These are phyloP conservation scores for Melospiza melodia DNA, from an alignment of 2,113 vertebrate genomes.

Conservation along the genomic window DNA sequence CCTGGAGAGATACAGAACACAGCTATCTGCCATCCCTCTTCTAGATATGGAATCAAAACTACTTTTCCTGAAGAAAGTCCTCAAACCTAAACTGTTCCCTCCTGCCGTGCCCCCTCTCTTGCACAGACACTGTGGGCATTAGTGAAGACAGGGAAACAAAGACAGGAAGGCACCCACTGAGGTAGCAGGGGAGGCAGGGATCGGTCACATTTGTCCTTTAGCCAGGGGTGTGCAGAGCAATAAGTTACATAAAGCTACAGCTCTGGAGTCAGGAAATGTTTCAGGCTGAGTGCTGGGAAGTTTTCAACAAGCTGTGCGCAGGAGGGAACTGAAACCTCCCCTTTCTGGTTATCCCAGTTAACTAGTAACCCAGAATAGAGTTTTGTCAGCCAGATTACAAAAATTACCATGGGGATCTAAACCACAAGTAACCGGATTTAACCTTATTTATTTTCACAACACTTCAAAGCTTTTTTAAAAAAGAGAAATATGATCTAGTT, in stretches of 20 bases:
- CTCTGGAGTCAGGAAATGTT: constrained; percentile 20
- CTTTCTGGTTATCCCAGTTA: constrained; percentile 26
- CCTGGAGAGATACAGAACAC: not conserved
- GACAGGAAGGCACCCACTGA: not conserved
- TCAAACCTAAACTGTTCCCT: not conserved
- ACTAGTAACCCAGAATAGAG: constrained; percentile 37
- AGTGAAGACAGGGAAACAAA: not conserved
- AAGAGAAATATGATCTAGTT: not conserved
- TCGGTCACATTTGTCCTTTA: constrained; percentile 7
- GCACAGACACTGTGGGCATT: not conserved
- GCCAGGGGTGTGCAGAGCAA: not conserved
- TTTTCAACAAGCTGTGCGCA: not conserved
- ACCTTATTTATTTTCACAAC: not conserved
- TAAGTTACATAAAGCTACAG: constrained; percentile 34
- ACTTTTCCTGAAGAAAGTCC: not conserved
- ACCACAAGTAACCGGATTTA: not conserved
- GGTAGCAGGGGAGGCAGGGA: not conserved
- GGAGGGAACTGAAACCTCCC: constrained; percentile 6
- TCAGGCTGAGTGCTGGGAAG: not conserved
- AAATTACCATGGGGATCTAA: not conserved
- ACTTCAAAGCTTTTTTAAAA: not conserved
- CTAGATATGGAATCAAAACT: not conserved
- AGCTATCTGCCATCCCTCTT: not conserved
- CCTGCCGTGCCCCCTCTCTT: accelerated
- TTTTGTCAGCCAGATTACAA: not conserved